phyloP scores from a whole-genome alignment of 1,140 invertebrate genomes.

The Nasonia giraulti region DNA sequence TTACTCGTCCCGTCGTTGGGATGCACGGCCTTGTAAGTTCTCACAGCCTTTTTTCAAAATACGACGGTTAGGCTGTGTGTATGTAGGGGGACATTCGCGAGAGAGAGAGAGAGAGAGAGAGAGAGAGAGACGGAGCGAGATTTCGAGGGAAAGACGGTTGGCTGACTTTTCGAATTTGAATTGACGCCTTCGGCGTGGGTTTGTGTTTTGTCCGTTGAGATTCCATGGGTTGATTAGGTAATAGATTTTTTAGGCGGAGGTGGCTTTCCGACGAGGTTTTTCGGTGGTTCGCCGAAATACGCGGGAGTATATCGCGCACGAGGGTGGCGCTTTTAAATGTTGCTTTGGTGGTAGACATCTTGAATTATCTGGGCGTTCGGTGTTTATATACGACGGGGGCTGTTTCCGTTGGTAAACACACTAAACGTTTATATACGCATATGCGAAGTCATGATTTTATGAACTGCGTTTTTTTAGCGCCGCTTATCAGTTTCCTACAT shows the following conservation, averaged over 20 bases:
- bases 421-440: not conserved
- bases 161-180: constrained; percentile 40
- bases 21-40: not conserved
- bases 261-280: not conserved
- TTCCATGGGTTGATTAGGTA: not conserved
- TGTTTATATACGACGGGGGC: not conserved
- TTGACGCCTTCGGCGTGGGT: constrained; percentile 5
- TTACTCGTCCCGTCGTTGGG: not conserved
- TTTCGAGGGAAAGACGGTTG: constrained; percentile 48
- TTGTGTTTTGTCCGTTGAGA: not conserved
- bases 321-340: constrained; percentile 22
- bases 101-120: constrained; percentile 34
- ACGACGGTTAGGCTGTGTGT: not conserved
- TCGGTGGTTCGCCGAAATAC: not conserved
- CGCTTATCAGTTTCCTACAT: too few species aligned
- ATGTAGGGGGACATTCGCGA: not conserved
- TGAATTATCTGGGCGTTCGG: constrained; percentile 16
- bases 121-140: constrained; percentile 25
- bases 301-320: not conserved
- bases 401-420: constrained; percentile 13
- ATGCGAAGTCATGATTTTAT: not conserved
- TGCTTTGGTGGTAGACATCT: constrained; percentile 34
- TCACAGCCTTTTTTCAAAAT: not conserved
- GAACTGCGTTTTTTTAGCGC: too few species aligned
- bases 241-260: not conserved